Conservation (phyloP, 2,797 vertebrate genomes). For the Gadopsis marmoratus region DNA sequence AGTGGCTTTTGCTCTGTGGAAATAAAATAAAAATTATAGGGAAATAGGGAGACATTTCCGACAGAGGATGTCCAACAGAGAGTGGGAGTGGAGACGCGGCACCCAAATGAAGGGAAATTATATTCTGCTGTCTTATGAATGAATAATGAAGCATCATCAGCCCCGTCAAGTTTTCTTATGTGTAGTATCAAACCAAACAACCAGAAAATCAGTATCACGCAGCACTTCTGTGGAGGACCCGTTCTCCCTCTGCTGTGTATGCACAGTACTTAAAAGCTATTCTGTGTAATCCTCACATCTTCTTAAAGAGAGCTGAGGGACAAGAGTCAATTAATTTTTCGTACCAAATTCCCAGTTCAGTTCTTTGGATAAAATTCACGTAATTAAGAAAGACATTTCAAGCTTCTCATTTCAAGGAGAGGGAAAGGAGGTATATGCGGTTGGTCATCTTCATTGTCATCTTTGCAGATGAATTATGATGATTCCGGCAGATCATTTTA, state of each 20-base stretch:
- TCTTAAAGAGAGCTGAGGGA: constrained; percentile 44
- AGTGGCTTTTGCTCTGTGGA: constrained; percentile 75
- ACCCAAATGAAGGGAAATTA: constrained; percentile 61
- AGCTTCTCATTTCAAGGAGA: constrained; percentile 31
- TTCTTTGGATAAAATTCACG: constrained; percentile 48
- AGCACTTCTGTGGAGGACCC: constrained; percentile 6
- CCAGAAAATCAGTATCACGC: constrained; percentile 20
- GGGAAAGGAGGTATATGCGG: not conserved
- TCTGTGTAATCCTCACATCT: constrained; percentile 37
- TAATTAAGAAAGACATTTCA: constrained; percentile 40
- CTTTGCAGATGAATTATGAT: constrained; percentile 24
- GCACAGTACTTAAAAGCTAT: constrained; percentile 32
- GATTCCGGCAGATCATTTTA: constrained; percentile 5
- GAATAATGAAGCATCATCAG: constrained; percentile 50
- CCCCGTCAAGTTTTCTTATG: constrained; percentile 21
- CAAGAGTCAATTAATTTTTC: constrained; percentile 49
- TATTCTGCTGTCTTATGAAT: constrained; percentile 51
- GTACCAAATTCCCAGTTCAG: constrained; percentile 37
- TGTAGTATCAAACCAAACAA: constrained; percentile 42
- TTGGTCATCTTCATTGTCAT: constrained; percentile 24
- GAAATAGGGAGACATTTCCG: constrained; percentile 66
- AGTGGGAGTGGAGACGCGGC: constrained; percentile 30
- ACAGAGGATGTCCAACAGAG: constrained; percentile 66
- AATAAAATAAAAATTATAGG: not conserved
- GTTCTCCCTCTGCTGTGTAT: constrained; percentile 33